Conservation (phyloP, 2,888 invertebrate genomes). For the Lacanobia oleracea region DNA sequence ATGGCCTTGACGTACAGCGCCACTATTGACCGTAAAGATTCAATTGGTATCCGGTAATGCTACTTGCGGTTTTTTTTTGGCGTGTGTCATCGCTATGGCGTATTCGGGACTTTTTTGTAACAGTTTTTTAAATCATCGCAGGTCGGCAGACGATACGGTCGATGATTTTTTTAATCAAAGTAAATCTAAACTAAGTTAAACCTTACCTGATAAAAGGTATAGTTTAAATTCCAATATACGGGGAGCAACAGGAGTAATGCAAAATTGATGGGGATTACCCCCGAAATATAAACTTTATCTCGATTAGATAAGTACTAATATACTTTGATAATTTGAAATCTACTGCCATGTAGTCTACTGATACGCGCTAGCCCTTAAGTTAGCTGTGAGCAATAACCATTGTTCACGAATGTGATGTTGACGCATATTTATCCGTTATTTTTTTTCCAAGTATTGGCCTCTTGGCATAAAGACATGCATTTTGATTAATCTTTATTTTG, state of each 20-base stretch:
- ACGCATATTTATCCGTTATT: too few species aligned
- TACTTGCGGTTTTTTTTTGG: conserved; percentile 15
- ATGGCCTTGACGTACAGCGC: conserved; percentile 20
- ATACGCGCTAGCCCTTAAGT: background rate
- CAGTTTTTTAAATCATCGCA: background rate
- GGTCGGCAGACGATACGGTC: background rate
- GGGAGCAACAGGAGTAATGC: background rate
- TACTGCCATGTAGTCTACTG: background rate
- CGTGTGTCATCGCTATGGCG: conserved; percentile 1
- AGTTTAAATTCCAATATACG: background rate
- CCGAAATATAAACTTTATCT: conserved; percentile 4
- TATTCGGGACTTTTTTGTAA: conserved; percentile 28
- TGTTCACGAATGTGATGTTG: too few species aligned
- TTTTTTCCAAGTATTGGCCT: too few species aligned
- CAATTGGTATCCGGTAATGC: conserved; percentile 9
- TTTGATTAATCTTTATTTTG: too few species aligned
- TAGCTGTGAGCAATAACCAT: background rate
- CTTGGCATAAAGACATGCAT: too few species aligned
- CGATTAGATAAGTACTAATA: background rate
- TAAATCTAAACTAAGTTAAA: background rate
- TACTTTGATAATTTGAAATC: background rate
- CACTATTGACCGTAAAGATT: background rate
- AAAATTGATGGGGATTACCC: background rate
- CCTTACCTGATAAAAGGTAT: background rate
- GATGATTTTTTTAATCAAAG: background rate